Evolutionary conservation across 1,140 invertebrate genomes (phyloP).

Genomic region (Neuroterus valhalla): DNA sequence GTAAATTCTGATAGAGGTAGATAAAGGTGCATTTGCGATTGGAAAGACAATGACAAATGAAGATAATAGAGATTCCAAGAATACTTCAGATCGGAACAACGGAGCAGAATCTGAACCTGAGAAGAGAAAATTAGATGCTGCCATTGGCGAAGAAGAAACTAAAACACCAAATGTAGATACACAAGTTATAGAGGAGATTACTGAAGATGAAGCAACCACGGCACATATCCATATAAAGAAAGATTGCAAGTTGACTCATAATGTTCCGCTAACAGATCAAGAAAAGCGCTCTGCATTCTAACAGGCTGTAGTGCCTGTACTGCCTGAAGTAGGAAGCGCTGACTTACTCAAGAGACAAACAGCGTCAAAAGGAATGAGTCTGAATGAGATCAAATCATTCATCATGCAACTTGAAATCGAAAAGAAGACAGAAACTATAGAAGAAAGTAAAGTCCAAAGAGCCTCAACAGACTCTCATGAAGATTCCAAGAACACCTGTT

Average conservation of each 20-base stretch:
- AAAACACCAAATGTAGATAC: neutral
- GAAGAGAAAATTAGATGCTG: too few relatives aligned
- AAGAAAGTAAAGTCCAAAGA: neutral
- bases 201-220: neutral
- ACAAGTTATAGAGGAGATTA: neutral
- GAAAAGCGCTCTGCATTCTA: slow-evolving; percentile 44
- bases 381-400: slow-evolving; percentile 43
- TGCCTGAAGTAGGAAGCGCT: slow-evolving; percentile 36
- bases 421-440: slow-evolving; percentile 28
- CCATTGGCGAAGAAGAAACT: too few relatives aligned
- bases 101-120: too few relatives aligned
- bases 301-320: slow-evolving; percentile 30
- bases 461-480: neutral
- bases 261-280: slow-evolving; percentile 36
- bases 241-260: neutral
- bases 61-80: too few relatives aligned
- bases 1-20: neutral
- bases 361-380: slow-evolving; percentile 34
- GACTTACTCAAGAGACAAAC: slow-evolving; percentile 33
- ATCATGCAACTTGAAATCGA: slow-evolving; percentile 42
- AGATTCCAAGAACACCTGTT: too few relatives aligned
- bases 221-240: neutral
- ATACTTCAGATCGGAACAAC: too few relatives aligned
- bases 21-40: too few relatives aligned
- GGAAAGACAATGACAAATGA: too few relatives aligned